Evolutionary conservation across 2,888 invertebrate genomes (phyloP).

Genomic region (Epirrhoe tristata): DNA sequence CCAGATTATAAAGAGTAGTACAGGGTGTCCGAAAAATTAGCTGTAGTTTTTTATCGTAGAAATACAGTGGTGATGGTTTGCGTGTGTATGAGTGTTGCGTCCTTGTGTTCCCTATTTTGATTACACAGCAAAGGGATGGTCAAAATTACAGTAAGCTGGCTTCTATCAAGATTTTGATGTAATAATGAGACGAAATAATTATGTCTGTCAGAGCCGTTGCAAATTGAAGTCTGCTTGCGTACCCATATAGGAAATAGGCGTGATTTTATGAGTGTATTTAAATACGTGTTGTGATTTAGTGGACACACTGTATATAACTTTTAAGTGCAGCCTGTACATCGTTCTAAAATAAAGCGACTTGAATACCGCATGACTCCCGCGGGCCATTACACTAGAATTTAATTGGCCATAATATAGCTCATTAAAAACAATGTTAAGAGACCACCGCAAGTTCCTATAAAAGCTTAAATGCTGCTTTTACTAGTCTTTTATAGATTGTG

Average conservation of each 20-base stretch:
- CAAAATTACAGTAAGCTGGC: too few species aligned
- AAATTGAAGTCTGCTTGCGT: too few species aligned
- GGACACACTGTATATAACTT: neutral
- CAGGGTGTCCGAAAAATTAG: neutral
- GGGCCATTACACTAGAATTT: conserved; percentile 68
- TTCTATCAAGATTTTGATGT: too few species aligned
- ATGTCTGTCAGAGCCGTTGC: too few species aligned
- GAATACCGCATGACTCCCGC: conserved; percentile 40
- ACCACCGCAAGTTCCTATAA: conserved; percentile 77
- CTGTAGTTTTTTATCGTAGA: too few species aligned
- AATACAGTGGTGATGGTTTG: too few species aligned
- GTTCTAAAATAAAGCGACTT: conserved; percentile 39
- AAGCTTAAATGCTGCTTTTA: conserved; percentile 66
- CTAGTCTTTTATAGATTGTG: conserved; percentile 67
- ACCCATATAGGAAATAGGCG: too few species aligned
- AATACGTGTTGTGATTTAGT: neutral
- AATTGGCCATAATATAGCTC: conserved; percentile 78
- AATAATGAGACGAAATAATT: too few species aligned
- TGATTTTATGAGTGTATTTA: neutral
- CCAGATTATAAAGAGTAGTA: conserved; percentile 3
- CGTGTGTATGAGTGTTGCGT: too few species aligned
- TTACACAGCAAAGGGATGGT: too few species aligned
- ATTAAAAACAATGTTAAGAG: conserved; percentile 82
- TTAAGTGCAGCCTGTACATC: conserved; percentile 18
- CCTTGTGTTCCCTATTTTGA: too few species aligned